Percentiles rank a stretch among this genome's conserved stretches.
phyloP scores from a whole-genome alignment of 2,888 invertebrate genomes.

The Caenorhabditis wallacei region DNA sequence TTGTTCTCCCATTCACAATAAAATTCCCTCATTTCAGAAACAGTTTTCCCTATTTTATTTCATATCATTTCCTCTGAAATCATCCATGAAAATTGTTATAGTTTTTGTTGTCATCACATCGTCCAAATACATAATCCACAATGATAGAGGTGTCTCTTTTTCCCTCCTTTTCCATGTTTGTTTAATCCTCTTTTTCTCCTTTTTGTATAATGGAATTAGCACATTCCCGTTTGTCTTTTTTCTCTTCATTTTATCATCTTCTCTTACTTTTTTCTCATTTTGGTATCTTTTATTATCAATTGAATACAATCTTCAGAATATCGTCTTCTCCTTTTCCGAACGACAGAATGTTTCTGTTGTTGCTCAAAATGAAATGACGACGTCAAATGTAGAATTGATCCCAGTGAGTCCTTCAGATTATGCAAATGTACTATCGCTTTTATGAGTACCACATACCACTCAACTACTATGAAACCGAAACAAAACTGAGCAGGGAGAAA shows the following conservation, averaged over 20 bases:
- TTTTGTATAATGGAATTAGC: constrained; percentile 64
- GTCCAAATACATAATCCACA: constrained; percentile 45
- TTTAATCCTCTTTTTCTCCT: constrained; percentile 52
- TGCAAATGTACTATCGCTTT: constrained; percentile 58
- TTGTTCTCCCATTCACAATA: no score
- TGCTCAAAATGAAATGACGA: constrained; percentile 41
- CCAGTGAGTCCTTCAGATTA: constrained; percentile 60
- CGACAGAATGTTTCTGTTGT: constrained; percentile 29
- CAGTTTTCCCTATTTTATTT: not conserved
- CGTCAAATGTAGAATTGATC: constrained; percentile 60
- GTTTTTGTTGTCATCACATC: constrained; percentile 18
- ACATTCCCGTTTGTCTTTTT: constrained; percentile 26
- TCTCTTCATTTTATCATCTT: not conserved
- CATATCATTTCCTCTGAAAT: not conserved
- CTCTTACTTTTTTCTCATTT: not conserved
- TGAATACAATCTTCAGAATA: constrained; percentile 12
- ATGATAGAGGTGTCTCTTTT: constrained; percentile 36
- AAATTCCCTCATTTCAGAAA: not conserved
- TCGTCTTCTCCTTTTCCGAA: constrained; percentile 8
- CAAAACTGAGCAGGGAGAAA: not conserved
- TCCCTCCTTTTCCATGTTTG: constrained; percentile 41
- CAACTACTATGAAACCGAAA: constrained; percentile 8
- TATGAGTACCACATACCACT: constrained; percentile 36
- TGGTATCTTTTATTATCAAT: not conserved
- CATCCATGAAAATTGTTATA: constrained; percentile 27